Conservation (phyloP, 2,113 vertebrate genomes). For the Tiliqua scincoides region DNA sequence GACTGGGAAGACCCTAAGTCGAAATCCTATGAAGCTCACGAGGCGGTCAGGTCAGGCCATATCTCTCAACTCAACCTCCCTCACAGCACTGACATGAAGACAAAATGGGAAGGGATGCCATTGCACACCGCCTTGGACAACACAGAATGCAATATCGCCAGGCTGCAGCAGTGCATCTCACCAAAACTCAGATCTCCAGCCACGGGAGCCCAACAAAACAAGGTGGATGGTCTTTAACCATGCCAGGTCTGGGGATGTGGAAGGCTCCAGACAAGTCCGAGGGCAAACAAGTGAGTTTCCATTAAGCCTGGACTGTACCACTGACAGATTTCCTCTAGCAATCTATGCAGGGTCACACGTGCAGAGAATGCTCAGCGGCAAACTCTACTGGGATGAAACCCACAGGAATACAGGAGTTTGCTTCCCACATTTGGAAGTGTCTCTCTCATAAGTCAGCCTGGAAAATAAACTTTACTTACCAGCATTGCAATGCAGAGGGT, state of each 20-base stretch:
- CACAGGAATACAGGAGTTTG: background rate
- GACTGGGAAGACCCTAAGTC: too few species aligned
- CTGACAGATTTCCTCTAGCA: background rate
- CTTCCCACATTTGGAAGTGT: background rate
- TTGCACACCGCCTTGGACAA: too few species aligned
- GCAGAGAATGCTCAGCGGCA: background rate
- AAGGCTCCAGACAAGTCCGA: conserved; percentile 31
- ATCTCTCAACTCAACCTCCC: too few species aligned
- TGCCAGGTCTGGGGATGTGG: background rate
- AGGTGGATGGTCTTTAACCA: conserved; percentile 12
- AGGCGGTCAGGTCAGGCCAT: too few species aligned
- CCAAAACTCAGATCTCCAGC: background rate
- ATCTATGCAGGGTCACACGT: conserved; percentile 3
- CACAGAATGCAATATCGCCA: too few species aligned
- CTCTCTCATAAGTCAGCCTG: too few species aligned
- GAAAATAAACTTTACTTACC: background rate
- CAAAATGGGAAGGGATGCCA: too few species aligned
- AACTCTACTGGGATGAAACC: background rate
- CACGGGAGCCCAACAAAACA: background rate
- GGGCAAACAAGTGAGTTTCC: background rate
- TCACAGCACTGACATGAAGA: too few species aligned
- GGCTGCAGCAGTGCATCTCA: background rate
- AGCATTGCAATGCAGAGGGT: too few species aligned
- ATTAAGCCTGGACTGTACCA: background rate
- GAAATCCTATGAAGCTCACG: too few species aligned